Percentiles rank a stretch among this genome's conserved stretches.
phyloP scores from a whole-genome alignment of 1,140 invertebrate genomes.

The Brachionus manjavacas region DNA sequence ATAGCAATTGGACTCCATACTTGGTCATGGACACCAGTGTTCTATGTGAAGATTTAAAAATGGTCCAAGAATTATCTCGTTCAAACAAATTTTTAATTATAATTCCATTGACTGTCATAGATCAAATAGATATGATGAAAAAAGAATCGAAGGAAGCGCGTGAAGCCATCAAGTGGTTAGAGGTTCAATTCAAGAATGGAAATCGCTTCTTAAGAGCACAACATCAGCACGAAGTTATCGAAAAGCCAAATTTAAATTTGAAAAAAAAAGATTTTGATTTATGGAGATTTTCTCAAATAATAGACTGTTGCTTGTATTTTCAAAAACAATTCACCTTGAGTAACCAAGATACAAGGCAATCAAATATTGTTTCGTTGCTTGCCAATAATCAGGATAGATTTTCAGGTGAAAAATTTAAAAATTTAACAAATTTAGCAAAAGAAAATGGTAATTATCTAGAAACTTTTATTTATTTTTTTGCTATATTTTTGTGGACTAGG shows the following conservation, averaged over 20 bases:
- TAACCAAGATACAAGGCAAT: neutral
- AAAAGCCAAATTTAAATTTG: neutral
- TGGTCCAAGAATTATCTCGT: conserved; percentile 72
- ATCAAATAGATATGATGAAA: conserved; percentile 77
- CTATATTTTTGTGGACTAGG: neutral
- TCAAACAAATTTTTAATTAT: conserved; percentile 72
- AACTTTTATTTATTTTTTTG: neutral
- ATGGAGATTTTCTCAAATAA: neutral
- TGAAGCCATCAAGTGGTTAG: conserved; percentile 84
- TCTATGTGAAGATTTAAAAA: conserved; percentile 66
- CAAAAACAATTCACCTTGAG: neutral
- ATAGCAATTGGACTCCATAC: conserved; percentile 66
- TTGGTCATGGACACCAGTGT: conserved; percentile 70
- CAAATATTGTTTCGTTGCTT: conserved; percentile 1
- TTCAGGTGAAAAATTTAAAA: neutral
- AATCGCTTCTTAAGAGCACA: conserved; percentile 60
- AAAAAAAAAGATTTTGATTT: conserved; percentile 40
- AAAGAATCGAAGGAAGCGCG: conserved; percentile 69
- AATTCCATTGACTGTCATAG: conserved; percentile 74
- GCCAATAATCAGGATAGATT: neutral
- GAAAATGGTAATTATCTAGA: neutral
- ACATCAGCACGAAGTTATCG: neutral
- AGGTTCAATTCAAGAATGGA: conserved; percentile 74
- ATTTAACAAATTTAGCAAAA: neutral
- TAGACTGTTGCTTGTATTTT: conserved; percentile 35